These are phyloP conservation scores for Raja brachyura DNA, from an alignment of 2,113 vertebrate genomes.

Conservation along the genomic window DNA sequence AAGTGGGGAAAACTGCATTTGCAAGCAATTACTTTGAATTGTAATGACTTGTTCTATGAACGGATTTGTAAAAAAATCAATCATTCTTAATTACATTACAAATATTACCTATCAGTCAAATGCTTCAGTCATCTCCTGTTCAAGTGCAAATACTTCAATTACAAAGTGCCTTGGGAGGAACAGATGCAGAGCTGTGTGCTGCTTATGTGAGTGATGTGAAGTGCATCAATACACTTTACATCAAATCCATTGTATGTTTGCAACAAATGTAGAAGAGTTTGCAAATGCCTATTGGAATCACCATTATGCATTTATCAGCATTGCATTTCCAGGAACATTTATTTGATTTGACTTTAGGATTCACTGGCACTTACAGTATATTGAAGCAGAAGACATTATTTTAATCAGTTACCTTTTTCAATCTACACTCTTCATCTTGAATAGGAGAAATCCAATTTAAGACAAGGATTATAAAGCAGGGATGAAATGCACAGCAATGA, in stretches of 20 bases:
- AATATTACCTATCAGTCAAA: background rate
- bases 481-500: background rate
- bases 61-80: background rate
- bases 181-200: background rate
- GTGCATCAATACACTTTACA: background rate
- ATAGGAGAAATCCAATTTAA: background rate
- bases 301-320: background rate
- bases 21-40: background rate
- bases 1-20: background rate
- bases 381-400: background rate
- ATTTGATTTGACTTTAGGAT: background rate
- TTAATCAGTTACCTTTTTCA: background rate
- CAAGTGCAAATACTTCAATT: background rate
- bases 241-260: background rate
- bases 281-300: background rate
- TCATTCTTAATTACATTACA: background rate
- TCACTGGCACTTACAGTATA: background rate
- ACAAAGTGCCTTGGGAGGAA: background rate
- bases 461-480: background rate
- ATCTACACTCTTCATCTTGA: background rate
- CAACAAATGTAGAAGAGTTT: background rate
- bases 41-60: background rate
- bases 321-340: background rate
- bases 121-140: background rate
- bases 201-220: background rate